Percentiles rank a stretch among this genome's conserved stretches.
Conservation (phyloP, 2,113 vertebrate genomes). For the Rutilus rutilus region DNA sequence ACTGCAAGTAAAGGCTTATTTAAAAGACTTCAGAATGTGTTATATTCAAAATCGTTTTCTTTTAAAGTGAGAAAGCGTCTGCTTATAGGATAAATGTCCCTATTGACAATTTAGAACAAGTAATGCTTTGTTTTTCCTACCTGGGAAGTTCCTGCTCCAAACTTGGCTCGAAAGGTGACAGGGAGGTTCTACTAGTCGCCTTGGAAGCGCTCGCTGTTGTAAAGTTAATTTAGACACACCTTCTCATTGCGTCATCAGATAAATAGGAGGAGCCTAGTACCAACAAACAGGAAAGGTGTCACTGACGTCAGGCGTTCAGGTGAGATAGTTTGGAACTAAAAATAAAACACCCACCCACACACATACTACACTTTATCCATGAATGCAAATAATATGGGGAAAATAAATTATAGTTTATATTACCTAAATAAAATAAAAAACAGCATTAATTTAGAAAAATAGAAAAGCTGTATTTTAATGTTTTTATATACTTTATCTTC, state of each 20-base stretch:
- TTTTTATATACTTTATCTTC: too few relatives aligned
- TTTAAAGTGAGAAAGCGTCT: not conserved
- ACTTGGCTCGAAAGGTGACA: slow-evolving; percentile 52
- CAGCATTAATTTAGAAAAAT: too few relatives aligned
- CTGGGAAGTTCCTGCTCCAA: slow-evolving; percentile 73
- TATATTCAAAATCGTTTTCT: not conserved
- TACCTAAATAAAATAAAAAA: too few relatives aligned
- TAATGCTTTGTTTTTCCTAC: slow-evolving; percentile 64
- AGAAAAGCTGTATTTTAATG: too few relatives aligned
- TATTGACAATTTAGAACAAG: not conserved
- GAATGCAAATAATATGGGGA: not conserved
- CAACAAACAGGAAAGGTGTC: slow-evolving; percentile 28
- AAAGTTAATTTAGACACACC: slow-evolving; percentile 45
- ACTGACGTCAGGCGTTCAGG: slow-evolving; percentile 26
- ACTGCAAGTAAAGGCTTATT: not conserved
- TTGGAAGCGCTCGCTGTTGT: slow-evolving; percentile 57
- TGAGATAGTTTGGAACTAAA: not conserved
- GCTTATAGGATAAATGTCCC: not conserved
- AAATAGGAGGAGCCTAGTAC: slow-evolving; percentile 23
- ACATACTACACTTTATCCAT: too few relatives aligned
- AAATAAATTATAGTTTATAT: too few relatives aligned
- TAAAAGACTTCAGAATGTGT: not conserved
- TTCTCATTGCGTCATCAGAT: slow-evolving; percentile 26
- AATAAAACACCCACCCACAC: too few relatives aligned
- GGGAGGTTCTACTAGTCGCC: slow-evolving; percentile 71